Base-by-base conservation (phyloP, 2,797 vertebrate species). In the Oreonectes daqikongensis region DNA sequence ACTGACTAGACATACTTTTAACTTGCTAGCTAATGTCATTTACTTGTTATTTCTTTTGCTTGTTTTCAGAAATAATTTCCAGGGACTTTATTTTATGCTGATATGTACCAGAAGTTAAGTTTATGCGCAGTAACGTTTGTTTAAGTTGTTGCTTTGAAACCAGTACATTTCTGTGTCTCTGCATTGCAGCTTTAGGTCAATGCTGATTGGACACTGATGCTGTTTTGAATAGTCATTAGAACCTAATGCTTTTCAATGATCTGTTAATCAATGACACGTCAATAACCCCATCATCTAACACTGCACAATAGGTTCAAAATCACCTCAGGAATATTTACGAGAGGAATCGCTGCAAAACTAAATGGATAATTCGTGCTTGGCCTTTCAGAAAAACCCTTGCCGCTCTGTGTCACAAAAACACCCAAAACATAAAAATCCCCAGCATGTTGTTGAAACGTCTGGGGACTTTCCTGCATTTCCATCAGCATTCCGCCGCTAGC, bases 261-360 rank as follows among this genome's bases (percentile, higher is more conserved):
- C 69, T 68, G 22, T 46, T 46, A 44, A 67, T 60, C 55, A 52
- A 30, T 72, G 69, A 53, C n/a, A 12, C 24, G 15, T 69, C 35
- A 17, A 67, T 71, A 48, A 71, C 28, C 15, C 6, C 52, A 70
- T 24, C 53, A 57, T 48, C 48, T 42, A 69, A 17, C 69, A 40
- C 42, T 12, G 50, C 24, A 59, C 61, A 67, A 67, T 68, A 53
- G 52, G 38, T 69, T 44, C n/a, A 55, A 63, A 72, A 35, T 52
- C 24, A 57, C 28, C 63, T 77, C 8, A 69, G 61, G 11, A 28
- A 77, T 81, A 72, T 77, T 72, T 30, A 80, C 60, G 12, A 69
- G 30, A 42, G 40, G 8, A 60, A 66, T 5, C 12, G 1, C 17
- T 69, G 57, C 26, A 4, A 44, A 32, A 53, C 30, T 20, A 64